phyloP scores from a whole-genome alignment of 2,888 invertebrate species.

The Lissocephala sabroskyi region DNA sequence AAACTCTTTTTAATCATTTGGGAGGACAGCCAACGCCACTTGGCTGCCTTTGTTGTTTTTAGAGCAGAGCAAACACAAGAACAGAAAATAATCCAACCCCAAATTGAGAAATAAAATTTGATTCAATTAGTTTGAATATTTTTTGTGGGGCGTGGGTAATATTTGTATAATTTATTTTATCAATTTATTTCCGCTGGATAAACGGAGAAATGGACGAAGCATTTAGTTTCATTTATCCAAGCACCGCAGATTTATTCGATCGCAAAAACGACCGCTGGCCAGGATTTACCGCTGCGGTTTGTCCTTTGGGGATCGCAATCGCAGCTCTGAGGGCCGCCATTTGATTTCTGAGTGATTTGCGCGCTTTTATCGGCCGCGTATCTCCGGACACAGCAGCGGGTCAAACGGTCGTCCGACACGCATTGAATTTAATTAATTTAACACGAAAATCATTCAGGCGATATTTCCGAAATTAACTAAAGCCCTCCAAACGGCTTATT shows the following conservation, averaged over 20 bases:
- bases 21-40: too few relatives aligned
- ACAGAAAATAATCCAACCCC: neutral
- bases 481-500: conserved; percentile 44
- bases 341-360: conserved; percentile 33
- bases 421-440: conserved; percentile 60
- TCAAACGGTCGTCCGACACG: conserved; percentile 50
- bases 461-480: conserved; percentile 50
- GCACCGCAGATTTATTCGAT: too few relatives aligned
- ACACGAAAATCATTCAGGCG: conserved; percentile 58
- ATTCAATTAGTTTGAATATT: neutral
- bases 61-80: too few relatives aligned
- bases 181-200: too few relatives aligned
- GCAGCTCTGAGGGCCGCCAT: conserved; percentile 25
- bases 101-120: neutral
- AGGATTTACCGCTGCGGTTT: too few relatives aligned
- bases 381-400: conserved; percentile 11
- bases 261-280: too few relatives aligned
- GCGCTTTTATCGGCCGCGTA: conserved; percentile 16
- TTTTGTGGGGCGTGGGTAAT: neutral
- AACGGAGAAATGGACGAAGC: too few relatives aligned
- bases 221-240: too few relatives aligned
- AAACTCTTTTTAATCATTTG: too few relatives aligned
- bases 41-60: too few relatives aligned
- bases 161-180: too few relatives aligned
- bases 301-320: too few relatives aligned